phyloP scores from a whole-genome alignment of 1,140 invertebrate genomes.

The Rhopalosiphum padi region DNA sequence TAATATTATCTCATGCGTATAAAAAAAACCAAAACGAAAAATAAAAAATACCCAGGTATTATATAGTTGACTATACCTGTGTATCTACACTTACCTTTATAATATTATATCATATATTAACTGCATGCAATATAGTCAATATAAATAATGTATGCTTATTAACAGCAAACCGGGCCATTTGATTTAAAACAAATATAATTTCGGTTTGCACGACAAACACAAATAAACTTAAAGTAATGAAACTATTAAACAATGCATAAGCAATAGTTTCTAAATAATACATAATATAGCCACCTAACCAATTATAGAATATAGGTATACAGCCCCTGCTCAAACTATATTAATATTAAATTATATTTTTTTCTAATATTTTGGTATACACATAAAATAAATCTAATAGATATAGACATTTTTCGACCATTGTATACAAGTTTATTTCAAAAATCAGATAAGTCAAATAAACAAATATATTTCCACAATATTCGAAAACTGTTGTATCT shows the following conservation, averaged over 20 bases:
- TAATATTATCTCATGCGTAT: slow-evolving; percentile 10
- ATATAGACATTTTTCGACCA: too few species aligned
- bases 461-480: too few species aligned
- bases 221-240: background rate
- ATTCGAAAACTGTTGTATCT: too few species aligned
- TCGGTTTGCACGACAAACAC: background rate
- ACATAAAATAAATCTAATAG: too few species aligned
- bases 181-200: background rate
- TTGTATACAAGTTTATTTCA: too few species aligned
- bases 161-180: background rate
- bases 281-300: too few species aligned
- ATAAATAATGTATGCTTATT: background rate
- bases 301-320: too few species aligned
- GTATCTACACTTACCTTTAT: background rate
- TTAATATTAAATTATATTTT: too few species aligned
- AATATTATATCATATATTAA: background rate
- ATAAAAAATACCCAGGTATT: background rate
- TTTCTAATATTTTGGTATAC: too few species aligned
- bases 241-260: background rate
- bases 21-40: background rate
- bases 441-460: too few species aligned
- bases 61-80: background rate
- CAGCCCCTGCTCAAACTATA: too few species aligned
- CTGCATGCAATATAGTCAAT: background rate
- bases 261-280: background rate